Base-by-base conservation (phyloP, 2,888 invertebrate species). In the Pterostichus madidus region DNA sequence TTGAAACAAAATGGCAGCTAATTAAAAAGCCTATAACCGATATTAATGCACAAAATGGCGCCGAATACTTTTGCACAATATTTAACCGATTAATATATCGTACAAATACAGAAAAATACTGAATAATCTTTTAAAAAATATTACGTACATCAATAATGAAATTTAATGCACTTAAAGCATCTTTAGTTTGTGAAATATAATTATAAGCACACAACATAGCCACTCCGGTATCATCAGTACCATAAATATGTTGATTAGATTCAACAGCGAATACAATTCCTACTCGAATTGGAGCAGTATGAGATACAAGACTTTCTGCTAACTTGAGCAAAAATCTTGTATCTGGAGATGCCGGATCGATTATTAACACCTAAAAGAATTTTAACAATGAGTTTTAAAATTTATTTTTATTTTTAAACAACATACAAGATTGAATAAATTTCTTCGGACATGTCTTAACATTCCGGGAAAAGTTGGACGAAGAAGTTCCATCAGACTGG, bases 391-490 rank as follows among this genome's bases (percentile, higher is more conserved):
- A 85, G 24, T 59, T 64, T 64, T 8, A 56, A 24, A 3, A 24
- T 24, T 2, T 49, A 49, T n/a, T 75, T 52, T 71, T 39, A 46
- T 59, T 59, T 59, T 59, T 44, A 5, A 24, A 46, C 39, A 8
- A 75, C 75, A 8, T 88, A 95, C 96, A 88, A 96, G 92, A 90
- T 96, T 96, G 86, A 96, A 96, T 31, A 98, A 92, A 90, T 98
- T 97, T 86, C 96, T 94, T 83, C 96, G 92, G 86, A 97, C 92
- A 88, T 96, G 96, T 85, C 99, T 92, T 84, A 99, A 91, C 98
- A 99, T 99, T 80, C 99, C 99, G 0, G 99, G 99, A 88, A 98
- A 99, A 0, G 98, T 97, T n/a, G 99, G 99, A 84, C 98, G 92
- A 84, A 99, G 91, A 84, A 99, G 91, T 87, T 99, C 98, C 91